Base-by-base conservation (phyloP, 2,113 vertebrate species). In the Balaeniceps rex region DNA sequence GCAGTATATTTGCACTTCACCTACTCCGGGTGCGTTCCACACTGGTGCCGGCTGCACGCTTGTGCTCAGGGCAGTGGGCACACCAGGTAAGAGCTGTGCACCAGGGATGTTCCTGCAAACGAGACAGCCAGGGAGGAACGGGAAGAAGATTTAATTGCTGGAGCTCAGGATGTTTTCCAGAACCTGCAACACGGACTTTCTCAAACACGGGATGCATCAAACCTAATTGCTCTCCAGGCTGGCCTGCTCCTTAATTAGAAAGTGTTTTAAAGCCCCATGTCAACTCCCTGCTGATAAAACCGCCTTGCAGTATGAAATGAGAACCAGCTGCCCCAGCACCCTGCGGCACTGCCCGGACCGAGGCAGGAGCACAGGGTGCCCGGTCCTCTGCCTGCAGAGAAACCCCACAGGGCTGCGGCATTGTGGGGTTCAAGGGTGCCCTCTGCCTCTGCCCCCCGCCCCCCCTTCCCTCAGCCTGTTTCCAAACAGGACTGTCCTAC, bases 221-320 rank as follows among this genome's bases (percentile, higher is more conserved):
- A 94, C 68, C 61, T 97, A 98, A 98, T 97, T 98, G 96, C 95
- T 97, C 91, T 97, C 95, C 86, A 94, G 91, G 84, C 94, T 93
- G 80, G 58, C 64, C 85, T n/a, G 82, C 81, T 97, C 64, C 95
- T 97, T 97, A 98, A 97, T 97, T 97, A 97, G 95, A 91, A 96
- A 95, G 87, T 95, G 87, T 96, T 97, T 97, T 95, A 96, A 95
- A 97, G 88, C 83, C 52, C 61, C 22, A 1, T 70, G 66, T 93
- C 89, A 72, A 47, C 24, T 94, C 55, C 42, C 55, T 63, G 83
- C 92, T 94, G 79, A 80, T 83, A 77, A 87, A 97, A 85, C 51
- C 0, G 5, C 51, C 47, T 77, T 71, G 57, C 57, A 57, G 60
- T 31, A 29, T 31, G 42, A 95, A 95, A 95, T 46, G 70, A 90